These are phyloP conservation scores for Diacarnus erythraeanus DNA, from an alignment of 37 sponge, comb jelly and placozoan species.

Conservation along the genomic window DNA sequence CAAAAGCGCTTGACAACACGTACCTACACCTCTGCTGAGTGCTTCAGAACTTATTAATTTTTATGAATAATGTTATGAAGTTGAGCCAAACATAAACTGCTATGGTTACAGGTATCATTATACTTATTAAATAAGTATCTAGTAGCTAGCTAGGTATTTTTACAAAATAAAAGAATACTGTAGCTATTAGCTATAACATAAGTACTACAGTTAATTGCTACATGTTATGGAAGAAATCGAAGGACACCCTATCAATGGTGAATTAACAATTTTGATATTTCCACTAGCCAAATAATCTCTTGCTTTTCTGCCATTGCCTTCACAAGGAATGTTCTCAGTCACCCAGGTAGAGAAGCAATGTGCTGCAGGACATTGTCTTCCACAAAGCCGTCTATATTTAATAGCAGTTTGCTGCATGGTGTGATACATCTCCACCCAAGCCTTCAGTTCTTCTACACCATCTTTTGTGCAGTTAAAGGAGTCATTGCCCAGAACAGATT, in stretches of 20 bases:
- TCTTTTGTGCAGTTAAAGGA: conserved; percentile 3
- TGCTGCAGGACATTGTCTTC: not conserved
- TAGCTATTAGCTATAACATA: too few species aligned
- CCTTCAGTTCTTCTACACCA: not conserved
- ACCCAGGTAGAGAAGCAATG: not conserved
- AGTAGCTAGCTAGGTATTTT: too few species aligned
- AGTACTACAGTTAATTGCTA: too few species aligned
- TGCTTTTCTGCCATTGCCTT: not conserved
- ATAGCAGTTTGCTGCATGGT: not conserved
- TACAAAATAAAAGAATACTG: too few species aligned
- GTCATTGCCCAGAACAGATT: not conserved
- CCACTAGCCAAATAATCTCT: not conserved
- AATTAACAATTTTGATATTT: not conserved
- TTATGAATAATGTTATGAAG: too few species aligned
- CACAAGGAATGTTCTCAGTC: not conserved
- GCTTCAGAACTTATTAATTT: too few species aligned
- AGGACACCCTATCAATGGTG: not conserved
- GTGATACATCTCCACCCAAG: not conserved
- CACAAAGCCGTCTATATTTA: not conserved
- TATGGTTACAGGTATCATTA: too few species aligned
- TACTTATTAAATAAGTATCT: too few species aligned
- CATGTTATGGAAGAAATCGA: not conserved
- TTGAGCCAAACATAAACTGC: too few species aligned
- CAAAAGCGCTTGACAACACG: too few species aligned
- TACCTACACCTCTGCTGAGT: too few species aligned